Percentiles rank a stretch among this genome's conserved stretches.
Conservation (phyloP, 2,113 vertebrate genomes). For the Eira barbara region DNA sequence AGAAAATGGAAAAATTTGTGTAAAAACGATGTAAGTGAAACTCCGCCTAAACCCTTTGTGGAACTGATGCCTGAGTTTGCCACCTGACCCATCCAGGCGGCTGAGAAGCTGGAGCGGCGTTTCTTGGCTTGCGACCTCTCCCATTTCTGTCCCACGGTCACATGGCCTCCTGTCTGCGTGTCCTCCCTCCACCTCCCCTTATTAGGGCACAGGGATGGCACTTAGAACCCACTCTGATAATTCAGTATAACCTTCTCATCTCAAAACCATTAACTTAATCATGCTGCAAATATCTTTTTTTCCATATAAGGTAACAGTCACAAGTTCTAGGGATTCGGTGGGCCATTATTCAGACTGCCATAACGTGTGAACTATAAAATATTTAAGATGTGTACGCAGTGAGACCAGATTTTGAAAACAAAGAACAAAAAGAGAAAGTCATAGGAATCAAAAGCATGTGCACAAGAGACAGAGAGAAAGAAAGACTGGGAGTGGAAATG, state of each 20-base stretch:
- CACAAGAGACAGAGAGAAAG: background rate
- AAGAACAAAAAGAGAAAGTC: background rate
- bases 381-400: background rate
- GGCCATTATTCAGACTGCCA: background rate
- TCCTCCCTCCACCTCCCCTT: background rate
- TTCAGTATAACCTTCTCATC: background rate
- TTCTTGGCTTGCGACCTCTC: background rate
- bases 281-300: background rate
- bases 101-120: background rate
- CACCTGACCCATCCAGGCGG: background rate
- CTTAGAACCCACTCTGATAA: background rate
- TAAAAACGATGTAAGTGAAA: background rate
- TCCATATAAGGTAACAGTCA: background rate
- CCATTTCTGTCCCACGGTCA: background rate
- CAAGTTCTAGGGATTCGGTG: background rate
- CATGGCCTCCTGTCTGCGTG: background rate
- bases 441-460: background rate
- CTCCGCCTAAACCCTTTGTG: background rate
- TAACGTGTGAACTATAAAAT: background rate
- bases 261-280: background rate
- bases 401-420: background rate
- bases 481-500: background rate
- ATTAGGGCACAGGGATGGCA: background rate
- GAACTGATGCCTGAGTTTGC: background rate
- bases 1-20: background rate